phyloP scores from a whole-genome alignment of 2,888 invertebrate species.

The Rhagonycha fulva region DNA sequence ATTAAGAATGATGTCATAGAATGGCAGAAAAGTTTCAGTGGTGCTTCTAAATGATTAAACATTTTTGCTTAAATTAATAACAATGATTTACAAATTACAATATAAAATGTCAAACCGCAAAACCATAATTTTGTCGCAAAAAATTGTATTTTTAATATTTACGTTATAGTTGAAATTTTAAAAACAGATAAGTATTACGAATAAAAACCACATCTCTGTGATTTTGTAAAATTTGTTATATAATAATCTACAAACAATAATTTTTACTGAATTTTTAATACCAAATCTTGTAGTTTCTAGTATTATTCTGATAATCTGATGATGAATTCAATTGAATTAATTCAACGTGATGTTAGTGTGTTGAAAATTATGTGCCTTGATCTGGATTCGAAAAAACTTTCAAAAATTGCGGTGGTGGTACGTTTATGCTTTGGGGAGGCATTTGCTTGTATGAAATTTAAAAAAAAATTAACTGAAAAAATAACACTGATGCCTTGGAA shows the following conservation, averaged over 20 bases:
- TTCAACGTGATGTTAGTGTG: no score
- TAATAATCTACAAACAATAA: not conserved
- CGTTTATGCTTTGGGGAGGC: no score
- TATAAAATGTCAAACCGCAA: not conserved
- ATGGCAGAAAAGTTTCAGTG: not conserved
- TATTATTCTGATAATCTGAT: no score
- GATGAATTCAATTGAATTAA: no score
- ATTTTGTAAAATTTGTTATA: not conserved
- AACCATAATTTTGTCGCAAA: not conserved
- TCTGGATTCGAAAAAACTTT: no score
- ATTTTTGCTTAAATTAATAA: not conserved
- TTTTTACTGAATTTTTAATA: no score
- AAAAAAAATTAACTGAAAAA: no score
- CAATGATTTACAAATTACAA: not conserved
- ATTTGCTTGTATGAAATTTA: no score
- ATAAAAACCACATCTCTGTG: not conserved
- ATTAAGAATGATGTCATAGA: not conserved
- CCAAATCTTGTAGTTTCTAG: no score
- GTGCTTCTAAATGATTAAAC: not conserved
- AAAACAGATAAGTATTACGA: not conserved
- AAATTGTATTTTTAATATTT: not conserved
- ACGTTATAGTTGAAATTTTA: not conserved
- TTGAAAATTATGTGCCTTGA: no score
- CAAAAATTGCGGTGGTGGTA: no score
- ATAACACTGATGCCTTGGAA: no score